Conservation (phyloP, 2,888 invertebrate species). For the Tipula unca region DNA sequence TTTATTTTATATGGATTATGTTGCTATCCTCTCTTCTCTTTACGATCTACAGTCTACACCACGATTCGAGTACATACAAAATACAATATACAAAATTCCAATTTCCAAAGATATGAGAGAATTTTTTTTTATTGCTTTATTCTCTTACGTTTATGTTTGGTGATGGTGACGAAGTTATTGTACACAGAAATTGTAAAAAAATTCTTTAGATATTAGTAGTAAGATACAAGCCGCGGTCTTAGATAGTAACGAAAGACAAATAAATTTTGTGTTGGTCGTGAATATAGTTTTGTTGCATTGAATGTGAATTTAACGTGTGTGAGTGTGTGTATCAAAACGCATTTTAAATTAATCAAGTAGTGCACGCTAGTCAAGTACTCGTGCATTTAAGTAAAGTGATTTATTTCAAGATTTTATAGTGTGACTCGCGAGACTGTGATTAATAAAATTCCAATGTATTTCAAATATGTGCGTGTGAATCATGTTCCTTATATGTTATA, state of each 20-base stretch:
- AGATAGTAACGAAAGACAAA: not conserved
- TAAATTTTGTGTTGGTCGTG: not conserved
- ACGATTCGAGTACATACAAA: no score
- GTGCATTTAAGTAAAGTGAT: not conserved
- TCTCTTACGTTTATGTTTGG: not conserved
- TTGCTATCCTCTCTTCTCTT: not conserved
- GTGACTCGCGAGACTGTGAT: not conserved
- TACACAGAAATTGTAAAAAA: not conserved
- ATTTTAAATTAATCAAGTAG: not conserved
- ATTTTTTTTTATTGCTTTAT: not conserved
- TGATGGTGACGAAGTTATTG: not conserved
- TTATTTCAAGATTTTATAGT: not conserved
- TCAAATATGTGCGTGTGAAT: not conserved
- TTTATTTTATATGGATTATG: no score
- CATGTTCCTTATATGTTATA: not conserved
- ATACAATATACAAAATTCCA: no score
- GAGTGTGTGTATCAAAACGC: not conserved
- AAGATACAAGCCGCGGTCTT: not conserved
- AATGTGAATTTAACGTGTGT: not conserved
- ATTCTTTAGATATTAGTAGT: not conserved
- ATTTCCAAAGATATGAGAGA: no score
- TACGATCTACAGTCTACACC: not conserved
- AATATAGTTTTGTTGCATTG: not conserved
- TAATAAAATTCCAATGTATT: not conserved
- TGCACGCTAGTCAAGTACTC: not conserved